Conservation (phyloP, 2,888 invertebrate genomes). For the Eudiplozoon nipponicum region DNA sequence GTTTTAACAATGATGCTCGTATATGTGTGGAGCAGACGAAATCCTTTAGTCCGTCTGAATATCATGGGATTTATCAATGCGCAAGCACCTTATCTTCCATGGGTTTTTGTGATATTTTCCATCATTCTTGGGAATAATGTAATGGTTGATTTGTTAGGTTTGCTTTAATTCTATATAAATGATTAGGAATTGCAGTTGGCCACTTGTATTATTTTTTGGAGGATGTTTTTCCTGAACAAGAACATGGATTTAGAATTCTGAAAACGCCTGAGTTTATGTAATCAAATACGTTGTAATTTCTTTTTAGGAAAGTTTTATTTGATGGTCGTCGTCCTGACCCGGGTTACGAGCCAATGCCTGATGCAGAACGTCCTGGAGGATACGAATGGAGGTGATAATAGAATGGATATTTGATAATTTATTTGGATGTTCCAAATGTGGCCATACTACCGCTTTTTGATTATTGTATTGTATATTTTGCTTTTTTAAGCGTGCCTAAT, state of each 20-base stretch:
- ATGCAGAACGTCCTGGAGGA: too few relatives aligned
- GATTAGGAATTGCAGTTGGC: slow-evolving; percentile 52
- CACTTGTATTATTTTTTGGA: slow-evolving; percentile 90
- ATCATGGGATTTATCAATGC: slow-evolving; percentile 79
- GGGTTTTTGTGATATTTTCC: slow-evolving; percentile 81
- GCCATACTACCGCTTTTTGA: too few relatives aligned
- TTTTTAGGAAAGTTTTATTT: too few relatives aligned
- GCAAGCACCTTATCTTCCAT: slow-evolving; percentile 81
- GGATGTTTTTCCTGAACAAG: slow-evolving; percentile 70
- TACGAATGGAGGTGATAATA: too few relatives aligned
- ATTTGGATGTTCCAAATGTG: too few relatives aligned
- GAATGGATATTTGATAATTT: too few relatives aligned
- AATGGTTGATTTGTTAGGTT: slow-evolving; percentile 79
- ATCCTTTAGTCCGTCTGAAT: slow-evolving; percentile 74
- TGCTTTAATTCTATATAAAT: too few relatives aligned
- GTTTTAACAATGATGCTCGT: slow-evolving; percentile 97
- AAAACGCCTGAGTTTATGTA: slow-evolving; percentile 61
- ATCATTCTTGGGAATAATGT: slow-evolving; percentile 74
- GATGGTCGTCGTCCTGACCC: too few relatives aligned
- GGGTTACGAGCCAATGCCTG: too few relatives aligned
- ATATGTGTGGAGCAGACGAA: slow-evolving; percentile 83
- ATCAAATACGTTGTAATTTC: too few relatives aligned
- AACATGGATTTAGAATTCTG: slow-evolving; percentile 56
- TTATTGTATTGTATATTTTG: too few relatives aligned
- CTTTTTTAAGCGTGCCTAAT: too few relatives aligned